phyloP scores from a whole-genome alignment of 2,797 vertebrate genomes.

The Anguilla megastoma region DNA sequence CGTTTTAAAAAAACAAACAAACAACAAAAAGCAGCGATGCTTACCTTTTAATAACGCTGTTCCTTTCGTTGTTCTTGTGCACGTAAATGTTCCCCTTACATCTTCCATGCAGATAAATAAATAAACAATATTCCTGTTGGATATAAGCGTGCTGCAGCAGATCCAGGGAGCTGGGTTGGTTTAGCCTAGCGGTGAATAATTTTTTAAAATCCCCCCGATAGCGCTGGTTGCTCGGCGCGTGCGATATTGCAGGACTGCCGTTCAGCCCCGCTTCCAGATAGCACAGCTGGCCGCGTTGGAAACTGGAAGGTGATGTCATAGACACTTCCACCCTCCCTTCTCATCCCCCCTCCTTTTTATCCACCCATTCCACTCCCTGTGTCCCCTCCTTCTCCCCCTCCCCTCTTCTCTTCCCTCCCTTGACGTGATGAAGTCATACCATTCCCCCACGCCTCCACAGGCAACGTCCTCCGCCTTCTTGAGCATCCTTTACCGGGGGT shows the following conservation, averaged over 20 bases:
- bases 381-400: conserved; percentile 27
- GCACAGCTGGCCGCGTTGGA: conserved; percentile 68
- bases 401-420: conserved; percentile 34
- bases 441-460: conserved; percentile 52
- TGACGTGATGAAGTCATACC: conserved; percentile 66
- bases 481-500: conserved; percentile 54
- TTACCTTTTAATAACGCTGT: conserved; percentile 65
- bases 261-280: conserved; percentile 72
- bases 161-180: conserved; percentile 57
- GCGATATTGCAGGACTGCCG: conserved; percentile 68
- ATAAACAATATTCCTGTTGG: conserved; percentile 66
- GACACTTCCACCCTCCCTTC: conserved; percentile 40
- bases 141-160: conserved; percentile 57
- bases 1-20: background rate
- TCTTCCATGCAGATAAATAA: conserved; percentile 62
- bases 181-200: conserved; percentile 39
- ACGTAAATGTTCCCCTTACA: conserved; percentile 62
- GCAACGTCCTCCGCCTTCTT: conserved; percentile 54
- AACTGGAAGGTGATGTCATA: conserved; percentile 78
- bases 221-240: conserved; percentile 68
- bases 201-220: conserved; percentile 59
- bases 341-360: conserved; percentile 57
- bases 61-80: conserved; percentile 52
- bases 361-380: conserved; percentile 11
- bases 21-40: conserved; percentile 37